Evolutionary conservation across 2,797 vertebrate species (phyloP), one percentile per base, ranked within the genome.

Genomic region (Pantherophis alleghaniensis): DNA sequence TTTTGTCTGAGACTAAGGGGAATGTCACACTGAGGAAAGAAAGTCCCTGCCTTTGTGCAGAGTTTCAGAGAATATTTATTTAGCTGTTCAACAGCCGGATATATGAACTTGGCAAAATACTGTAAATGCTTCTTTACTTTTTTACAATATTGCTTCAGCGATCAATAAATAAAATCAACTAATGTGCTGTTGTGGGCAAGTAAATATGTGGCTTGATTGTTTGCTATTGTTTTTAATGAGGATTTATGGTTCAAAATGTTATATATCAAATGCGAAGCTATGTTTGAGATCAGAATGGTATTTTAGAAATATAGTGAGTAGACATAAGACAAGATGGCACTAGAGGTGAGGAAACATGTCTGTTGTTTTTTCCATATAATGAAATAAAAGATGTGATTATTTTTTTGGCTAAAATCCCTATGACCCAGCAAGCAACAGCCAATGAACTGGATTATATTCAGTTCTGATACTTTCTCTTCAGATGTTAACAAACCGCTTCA

Each of bases 1-100:
- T 96, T 97, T 96, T 96, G 83, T 60, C 94, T 94, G 95, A 95
- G 89, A 96, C 95, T 92, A 95, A 95, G 94, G 89, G 92, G 96
- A 83, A 96, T 91, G 95, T 42, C 92, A 95, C 92, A 90, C 95
- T 95, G 94, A 96, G 95, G 96, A 96, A 95, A 96, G 95, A 96
- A 96, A 96, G 95, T 97, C 92, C 92, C 95, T 93, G 86, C 93
- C 95, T 96, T 96, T 95, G 93, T 90, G 92, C 94, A 96, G 92
- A 95, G 94, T 96, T 94, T 96, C 13, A 63, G 94, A 97, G 95
- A 94, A 95, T 96, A 83, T 66, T 97, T 96, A 95, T 91, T 91
- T 57, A 96, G 59, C 94, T 96, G 93, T 93, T 97, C 96, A 97
- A 95, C 86, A 95, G 94, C 69, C 74, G 95, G 94, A 94, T 86